Conservation (phyloP, 2,797 vertebrate genomes). For the Pteropus rufus region DNA sequence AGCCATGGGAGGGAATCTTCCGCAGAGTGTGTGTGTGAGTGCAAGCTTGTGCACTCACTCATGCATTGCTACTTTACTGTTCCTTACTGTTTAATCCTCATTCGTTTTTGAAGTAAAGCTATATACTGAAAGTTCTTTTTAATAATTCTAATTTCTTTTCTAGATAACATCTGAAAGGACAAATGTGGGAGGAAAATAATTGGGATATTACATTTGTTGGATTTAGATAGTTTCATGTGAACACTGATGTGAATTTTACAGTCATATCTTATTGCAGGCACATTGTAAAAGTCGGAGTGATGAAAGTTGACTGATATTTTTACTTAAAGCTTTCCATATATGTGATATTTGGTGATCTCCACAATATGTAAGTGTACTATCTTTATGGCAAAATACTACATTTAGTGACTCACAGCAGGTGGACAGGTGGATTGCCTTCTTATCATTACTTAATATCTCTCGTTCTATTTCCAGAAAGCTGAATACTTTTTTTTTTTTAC, state of each 20-base stretch:
- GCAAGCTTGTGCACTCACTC: slow-evolving; percentile 1
- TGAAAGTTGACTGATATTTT: slow-evolving; percentile 28
- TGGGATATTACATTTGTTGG: slow-evolving; percentile 29
- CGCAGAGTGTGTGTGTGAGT: slow-evolving; percentile 46
- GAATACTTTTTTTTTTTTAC: not conserved
- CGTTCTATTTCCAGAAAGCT: not conserved
- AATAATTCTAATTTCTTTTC: slow-evolving; percentile 61
- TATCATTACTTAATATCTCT: slow-evolving; percentile 52
- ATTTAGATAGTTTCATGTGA: slow-evolving; percentile 50
- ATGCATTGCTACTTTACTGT: slow-evolving; percentile 15
- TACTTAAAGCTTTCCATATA: slow-evolving; percentile 61
- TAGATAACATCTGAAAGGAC: slow-evolving; percentile 66
- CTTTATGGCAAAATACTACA: slow-evolving; percentile 36
- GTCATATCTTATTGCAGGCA: slow-evolving; percentile 55
- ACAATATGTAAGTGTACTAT: slow-evolving; percentile 59
- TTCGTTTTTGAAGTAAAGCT: slow-evolving; percentile 65
- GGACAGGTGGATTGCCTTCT: slow-evolving; percentile 37
- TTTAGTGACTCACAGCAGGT: slow-evolving; percentile 15
- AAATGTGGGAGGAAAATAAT: slow-evolving; percentile 11
- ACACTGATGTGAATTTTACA: slow-evolving; percentile 55
- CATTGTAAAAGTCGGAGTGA: slow-evolving; percentile 59
- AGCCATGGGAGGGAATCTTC: slow-evolving; percentile 90
- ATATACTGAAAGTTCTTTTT: slow-evolving; percentile 65
- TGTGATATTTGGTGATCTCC: slow-evolving; percentile 70
- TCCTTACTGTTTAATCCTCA: slow-evolving; percentile 62